Evolutionary conservation across 2,797 vertebrate species (phyloP), one percentile per base, ranked within the genome.

Genomic region (Holocentrus rufus): DNA sequence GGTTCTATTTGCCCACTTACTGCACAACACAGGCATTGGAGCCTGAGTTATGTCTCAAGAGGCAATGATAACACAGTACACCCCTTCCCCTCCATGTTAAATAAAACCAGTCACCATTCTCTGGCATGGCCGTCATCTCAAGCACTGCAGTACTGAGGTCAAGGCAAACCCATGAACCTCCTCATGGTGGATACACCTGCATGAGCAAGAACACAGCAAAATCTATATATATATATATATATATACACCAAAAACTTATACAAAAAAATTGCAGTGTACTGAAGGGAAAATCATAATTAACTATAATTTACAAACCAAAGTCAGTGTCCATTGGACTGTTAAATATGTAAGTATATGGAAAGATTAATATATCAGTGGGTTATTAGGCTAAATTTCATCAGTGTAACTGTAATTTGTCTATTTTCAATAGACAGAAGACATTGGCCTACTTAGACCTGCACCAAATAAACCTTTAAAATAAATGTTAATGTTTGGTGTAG

Each of bases 21-120:
- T 82, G 87, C 90, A 65, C 87, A 92, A 78, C 90, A 76, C 17
- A 80, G 87, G 79, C 88, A 92, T 65, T 9, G 36, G 5, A 72
- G 89, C 77, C 90, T 73, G 42, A 77, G 86, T 71, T 87, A 83
- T 31, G 58, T 91, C 90, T 93, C 90, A 81, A 50, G 44, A 81
- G 90, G 90, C 88, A 86, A 72, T 7, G 18, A 23, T 0, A 59
- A 56, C 9, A 11, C 18, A 64, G 14, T 14, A 17, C 10, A 39
- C 42, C 14, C 14, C 14, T 17, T 17, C 44, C 44, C 13, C 14
- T 18, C 8, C 20, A n/a, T 23, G 31, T 58, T 55, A 1, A 65
- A 54, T 17, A 30, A 74, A 13, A 58, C 5, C 23, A 15, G 22
- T 72, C 76, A 81, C 80, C 76, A 2, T 65, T 60, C 2, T 56